Conservation (phyloP, 1,140 invertebrate species). For the Melipona quadrifasciata region DNA sequence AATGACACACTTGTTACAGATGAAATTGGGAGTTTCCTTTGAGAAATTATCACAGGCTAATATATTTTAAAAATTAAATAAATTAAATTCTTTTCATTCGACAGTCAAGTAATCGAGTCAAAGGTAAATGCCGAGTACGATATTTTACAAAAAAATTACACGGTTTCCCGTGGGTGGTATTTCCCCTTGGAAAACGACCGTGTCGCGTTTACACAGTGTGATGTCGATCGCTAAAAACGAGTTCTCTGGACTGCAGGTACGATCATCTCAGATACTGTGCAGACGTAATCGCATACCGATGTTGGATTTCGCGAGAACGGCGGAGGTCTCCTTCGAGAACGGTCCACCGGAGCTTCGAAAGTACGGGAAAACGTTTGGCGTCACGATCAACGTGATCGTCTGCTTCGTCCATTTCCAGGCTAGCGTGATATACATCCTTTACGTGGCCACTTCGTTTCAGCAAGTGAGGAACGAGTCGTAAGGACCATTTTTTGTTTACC, state of each 20-base stretch:
- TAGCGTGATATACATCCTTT: slow-evolving; percentile 69
- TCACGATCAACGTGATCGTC: slow-evolving; percentile 66
- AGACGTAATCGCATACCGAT: slow-evolving; percentile 74
- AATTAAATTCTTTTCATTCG: too few relatives aligned
- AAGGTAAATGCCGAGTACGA: background rate
- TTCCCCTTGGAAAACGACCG: background rate
- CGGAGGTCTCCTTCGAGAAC: slow-evolving; percentile 80
- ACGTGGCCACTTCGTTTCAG: slow-evolving; percentile 69
- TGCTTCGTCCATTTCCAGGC: slow-evolving; percentile 71
- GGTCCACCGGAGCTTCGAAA: slow-evolving; percentile 79
- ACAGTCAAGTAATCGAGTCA: background rate
- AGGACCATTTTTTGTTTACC: background rate
- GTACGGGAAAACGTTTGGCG: slow-evolving; percentile 74
- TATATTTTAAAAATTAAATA: too few relatives aligned
- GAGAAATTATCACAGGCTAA: too few relatives aligned
- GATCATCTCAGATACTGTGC: slow-evolving; percentile 78
- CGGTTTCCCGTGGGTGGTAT: background rate
- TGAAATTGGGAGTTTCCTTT: too few relatives aligned
- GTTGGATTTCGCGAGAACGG: slow-evolving; percentile 82
- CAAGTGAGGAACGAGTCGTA: slow-evolving; percentile 65
- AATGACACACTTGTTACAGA: too few relatives aligned
- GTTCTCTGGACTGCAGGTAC: slow-evolving; percentile 73
- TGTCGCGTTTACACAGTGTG: slow-evolving; percentile 10
- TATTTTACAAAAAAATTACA: background rate
- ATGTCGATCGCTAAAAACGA: slow-evolving; percentile 25